phyloP scores from a whole-genome alignment of 2,797 vertebrate genomes.

The Oreortyx pictus region DNA sequence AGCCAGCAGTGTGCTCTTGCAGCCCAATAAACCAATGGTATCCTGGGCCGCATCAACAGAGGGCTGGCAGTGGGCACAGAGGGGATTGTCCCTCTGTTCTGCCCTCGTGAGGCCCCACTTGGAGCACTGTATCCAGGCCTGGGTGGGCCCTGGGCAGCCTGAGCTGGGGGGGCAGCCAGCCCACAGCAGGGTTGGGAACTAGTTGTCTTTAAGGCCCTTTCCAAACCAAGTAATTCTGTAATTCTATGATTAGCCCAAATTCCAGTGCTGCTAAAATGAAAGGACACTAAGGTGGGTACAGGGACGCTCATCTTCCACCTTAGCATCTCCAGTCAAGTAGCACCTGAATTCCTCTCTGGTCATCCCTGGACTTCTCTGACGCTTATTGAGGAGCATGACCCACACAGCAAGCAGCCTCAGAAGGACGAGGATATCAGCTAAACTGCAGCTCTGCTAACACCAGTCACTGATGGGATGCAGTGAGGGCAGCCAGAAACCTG shows the following conservation, averaged over 20 bases:
- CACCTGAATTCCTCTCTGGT: not conserved
- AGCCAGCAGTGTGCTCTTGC: not conserved
- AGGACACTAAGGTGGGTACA: not conserved
- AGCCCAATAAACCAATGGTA: not conserved
- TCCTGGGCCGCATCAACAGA: not conserved
- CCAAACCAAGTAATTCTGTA: not conserved
- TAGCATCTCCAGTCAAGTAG: not conserved
- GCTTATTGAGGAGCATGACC: not conserved
- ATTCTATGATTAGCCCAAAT: not conserved
- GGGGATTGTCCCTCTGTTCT: not conserved
- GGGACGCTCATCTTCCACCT: not conserved
- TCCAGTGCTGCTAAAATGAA: not conserved
- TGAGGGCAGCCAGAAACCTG: not conserved
- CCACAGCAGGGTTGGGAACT: not conserved
- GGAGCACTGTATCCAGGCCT: not conserved
- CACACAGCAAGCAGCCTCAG: not conserved
- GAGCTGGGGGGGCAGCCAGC: not conserved
- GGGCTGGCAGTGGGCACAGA: not conserved
- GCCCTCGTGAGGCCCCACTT: not conserved
- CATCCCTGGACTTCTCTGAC: not conserved
- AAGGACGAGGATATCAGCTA: not conserved
- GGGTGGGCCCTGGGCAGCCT: not conserved
- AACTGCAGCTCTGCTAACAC: not conserved
- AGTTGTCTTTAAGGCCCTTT: not conserved
- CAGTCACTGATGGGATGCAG: not conserved